Evolutionary conservation across 2,888 invertebrate species (phyloP).

Genomic region (Lordiphosa fenestrarum): DNA sequence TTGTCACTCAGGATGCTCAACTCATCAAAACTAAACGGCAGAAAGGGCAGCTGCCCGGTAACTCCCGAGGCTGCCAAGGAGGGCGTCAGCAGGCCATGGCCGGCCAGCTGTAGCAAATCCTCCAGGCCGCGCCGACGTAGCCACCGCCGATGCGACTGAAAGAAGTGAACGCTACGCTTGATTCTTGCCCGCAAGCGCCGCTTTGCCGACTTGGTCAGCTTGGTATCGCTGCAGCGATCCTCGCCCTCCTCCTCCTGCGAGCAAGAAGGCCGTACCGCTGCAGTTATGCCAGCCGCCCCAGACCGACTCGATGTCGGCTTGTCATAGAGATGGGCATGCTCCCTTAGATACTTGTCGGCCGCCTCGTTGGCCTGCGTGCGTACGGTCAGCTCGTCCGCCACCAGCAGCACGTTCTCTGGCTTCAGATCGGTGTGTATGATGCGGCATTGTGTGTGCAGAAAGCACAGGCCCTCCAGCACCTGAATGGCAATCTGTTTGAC

Average conservation of each 20-base stretch:
- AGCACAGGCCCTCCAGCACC: constrained; percentile 96
- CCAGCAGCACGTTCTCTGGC: constrained; percentile 96
- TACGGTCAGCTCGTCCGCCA: constrained; percentile 93
- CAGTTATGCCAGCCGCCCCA: constrained; percentile 1
- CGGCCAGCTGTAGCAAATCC: constrained; percentile 79
- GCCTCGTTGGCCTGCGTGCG: constrained; percentile 94
- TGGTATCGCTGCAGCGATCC: constrained; percentile 83
- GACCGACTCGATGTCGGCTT: background rate
- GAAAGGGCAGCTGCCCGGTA: constrained; percentile 20
- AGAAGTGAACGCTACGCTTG: constrained; percentile 86
- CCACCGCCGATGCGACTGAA: constrained; percentile 95
- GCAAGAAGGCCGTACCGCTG: constrained; percentile 82
- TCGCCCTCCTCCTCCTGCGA: constrained; percentile 81
- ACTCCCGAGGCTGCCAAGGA: constrained; percentile 26
- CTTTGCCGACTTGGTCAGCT: constrained; percentile 96
- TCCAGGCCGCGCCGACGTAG: constrained; percentile 89
- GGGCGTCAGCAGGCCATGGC: constrained; percentile 73
- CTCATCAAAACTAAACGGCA: constrained; percentile 47
- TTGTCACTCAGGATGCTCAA: constrained; percentile 9
- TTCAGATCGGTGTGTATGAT: constrained; percentile 96
- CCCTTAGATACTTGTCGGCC: constrained; percentile 93
- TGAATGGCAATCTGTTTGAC: constrained; percentile 97
- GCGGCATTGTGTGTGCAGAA: constrained; percentile 97
- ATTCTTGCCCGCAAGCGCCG: constrained; percentile 83
- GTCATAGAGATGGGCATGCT: constrained; percentile 88